Base-by-base conservation (phyloP, 2,797 vertebrate species). In the Lophotriccus pileatus region DNA sequence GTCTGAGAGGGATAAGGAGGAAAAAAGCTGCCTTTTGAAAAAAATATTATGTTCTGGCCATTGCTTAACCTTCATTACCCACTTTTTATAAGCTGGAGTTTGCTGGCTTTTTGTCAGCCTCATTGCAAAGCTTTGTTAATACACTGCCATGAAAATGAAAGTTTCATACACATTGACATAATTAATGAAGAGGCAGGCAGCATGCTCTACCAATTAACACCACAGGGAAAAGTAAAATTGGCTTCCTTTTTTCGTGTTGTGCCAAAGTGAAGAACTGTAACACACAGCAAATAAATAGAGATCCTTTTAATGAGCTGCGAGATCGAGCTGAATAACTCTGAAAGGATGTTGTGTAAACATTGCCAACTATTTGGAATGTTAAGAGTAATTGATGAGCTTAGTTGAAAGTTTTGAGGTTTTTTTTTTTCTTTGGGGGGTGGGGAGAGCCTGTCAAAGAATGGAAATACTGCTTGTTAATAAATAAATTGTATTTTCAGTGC, bases 141-240 rank as follows among this genome's bases (percentile, higher is more conserved):
- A 96, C 96, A 88, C 94, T 80, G 39, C 95, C 94, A 84, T 74
- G 96, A 97, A 98, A 98, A 98, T 97, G 97, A 97, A 98, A 97
- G 97, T 98, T 98, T 98, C 98, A 97, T 97, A 98, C 97, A 89
- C 97, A 96, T 98, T 98, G 98, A 98, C 97, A 98, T 98, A 99
- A 99, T 99, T 99, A 99, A 98, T 98, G 98, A 98, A 98, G 98
- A 98, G 98, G 98, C 98, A 98, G 98, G 97, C 98, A 98, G 98
- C 98, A 93, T 98, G 98, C 97, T 98, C 97, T 97, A 98, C 98
- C 98, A 99, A 99, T 99, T 99, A 99, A 98, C 98, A 98, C 98
- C 98, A 97, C 97, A 98, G 98, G 98, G 98, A 98, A 98, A 98
- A 98, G 98, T 97, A 97, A 98, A 98, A 98, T 98, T 98, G 98